Base-by-base conservation (phyloP, 2,888 invertebrate genomes). In the Dendrolimus houi region DNA sequence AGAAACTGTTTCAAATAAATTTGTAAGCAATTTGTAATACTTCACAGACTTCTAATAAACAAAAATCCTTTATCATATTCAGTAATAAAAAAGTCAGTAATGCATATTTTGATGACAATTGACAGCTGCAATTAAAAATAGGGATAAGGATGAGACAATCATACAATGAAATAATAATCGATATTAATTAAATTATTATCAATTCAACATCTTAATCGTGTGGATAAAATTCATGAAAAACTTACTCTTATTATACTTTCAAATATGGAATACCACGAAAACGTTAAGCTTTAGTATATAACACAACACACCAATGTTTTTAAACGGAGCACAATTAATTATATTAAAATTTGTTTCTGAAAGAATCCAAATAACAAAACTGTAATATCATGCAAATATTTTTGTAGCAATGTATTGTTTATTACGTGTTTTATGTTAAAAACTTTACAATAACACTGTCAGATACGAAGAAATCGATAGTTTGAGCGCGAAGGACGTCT, bases 401-500 rank as follows among this genome's bases (percentile, higher is more conserved):
- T 41, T 65, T 68, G 59, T 60, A 58, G 57, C 62, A 47, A 47
- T 47, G 76, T 68, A 76, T 75, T 80, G 78, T 80, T 79, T 70
- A 68, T 74, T 66, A 77, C 75, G 80, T 79, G 84, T 83, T 81
- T 65, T 62, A 58, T 65, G 52, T 64, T 60, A 68, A 78, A 84
- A 86, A 84, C 79, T 79, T 72, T 70, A 79, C 77, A 83, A 81
- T 80, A 83, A 83, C 81, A 83, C 75, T 66, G 58, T 68, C 62
- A 62, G 60, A 57, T 61, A 60, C 71, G 66, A 63, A 62, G 60
- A 69, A 74, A 83, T 85, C 83, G 74, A 85, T 85, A 59, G 60
- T 64, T 64, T 60, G 57, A 65, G 67, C 71, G 72, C 64, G 67
- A 64, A 64, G 68, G 62, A 70, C 83, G 81, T 77, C 72, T 64